Percentiles rank a stretch among this genome's conserved stretches.
Conservation (phyloP, 2,888 invertebrate genomes). For the Homarus gammarus region DNA sequence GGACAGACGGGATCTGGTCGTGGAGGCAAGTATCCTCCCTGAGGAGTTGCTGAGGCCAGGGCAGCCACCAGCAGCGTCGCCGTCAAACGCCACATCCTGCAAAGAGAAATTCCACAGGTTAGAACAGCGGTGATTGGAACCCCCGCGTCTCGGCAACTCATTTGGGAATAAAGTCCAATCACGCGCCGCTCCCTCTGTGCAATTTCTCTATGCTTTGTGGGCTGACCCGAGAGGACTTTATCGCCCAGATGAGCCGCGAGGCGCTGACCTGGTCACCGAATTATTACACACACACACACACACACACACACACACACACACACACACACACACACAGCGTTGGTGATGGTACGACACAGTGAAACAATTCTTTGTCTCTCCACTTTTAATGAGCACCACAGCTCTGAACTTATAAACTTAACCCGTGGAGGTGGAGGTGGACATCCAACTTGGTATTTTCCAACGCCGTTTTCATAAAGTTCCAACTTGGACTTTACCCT, state of each 20-base stretch:
- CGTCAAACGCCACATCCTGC: constrained; percentile 53
- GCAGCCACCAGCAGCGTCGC: constrained; percentile 30
- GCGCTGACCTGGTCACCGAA: constrained; percentile 11
- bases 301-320: no score
- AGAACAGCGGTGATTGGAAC: constrained; percentile 63
- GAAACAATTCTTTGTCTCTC: no score
- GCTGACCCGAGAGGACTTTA: constrained; percentile 54
- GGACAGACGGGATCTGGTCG: no score
- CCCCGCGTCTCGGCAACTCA: constrained; percentile 46
- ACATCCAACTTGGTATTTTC: no score
- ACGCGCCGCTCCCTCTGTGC: constrained; percentile 43
- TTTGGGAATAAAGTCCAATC: constrained; percentile 66
- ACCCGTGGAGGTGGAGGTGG: no score
- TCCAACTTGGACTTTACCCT: no score
- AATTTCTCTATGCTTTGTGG: constrained; percentile 36
- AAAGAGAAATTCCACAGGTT: constrained; percentile 58
- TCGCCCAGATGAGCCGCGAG: constrained; percentile 57
- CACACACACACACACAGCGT: no score
- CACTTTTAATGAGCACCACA: no score
- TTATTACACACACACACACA: no score
- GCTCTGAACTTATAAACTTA: no score
- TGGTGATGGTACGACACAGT: no score
- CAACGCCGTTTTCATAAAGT: no score
- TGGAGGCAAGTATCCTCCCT: constrained; percentile 38
- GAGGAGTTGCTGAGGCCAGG: constrained; percentile 45